A percentile compares a stretch with the other conserved stretches of the same genome.
These are phyloP conservation scores for Indicator maculatus DNA, from an alignment of 2,113 vertebrate species.

Conservation along the genomic window DNA sequence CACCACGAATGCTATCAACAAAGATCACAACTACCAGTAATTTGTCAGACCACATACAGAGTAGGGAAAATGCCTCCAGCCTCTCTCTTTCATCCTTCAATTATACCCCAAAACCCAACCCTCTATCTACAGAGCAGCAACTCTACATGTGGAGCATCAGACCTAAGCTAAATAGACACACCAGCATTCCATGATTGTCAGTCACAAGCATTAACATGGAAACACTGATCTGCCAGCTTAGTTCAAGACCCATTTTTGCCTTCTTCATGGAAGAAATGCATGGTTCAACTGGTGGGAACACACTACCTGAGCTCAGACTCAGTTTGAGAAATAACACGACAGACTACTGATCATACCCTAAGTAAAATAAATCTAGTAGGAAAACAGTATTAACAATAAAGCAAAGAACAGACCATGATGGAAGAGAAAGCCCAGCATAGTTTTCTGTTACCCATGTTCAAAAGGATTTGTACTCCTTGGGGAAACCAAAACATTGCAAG, in stretches of 20 bases:
- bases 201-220: background rate
- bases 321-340: background rate
- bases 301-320: background rate
- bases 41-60: accelerated
- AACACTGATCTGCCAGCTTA: background rate
- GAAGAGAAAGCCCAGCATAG: background rate
- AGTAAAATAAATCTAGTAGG: background rate
- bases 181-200: background rate
- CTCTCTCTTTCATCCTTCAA: background rate
- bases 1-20: background rate
- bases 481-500: background rate
- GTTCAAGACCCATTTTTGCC: background rate
- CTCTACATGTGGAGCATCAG: background rate
- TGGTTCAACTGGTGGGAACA: background rate
- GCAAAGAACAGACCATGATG: background rate
- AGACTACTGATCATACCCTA: background rate
- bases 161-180: background rate
- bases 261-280: background rate
- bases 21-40: background rate
- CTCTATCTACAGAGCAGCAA: background rate
- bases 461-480: background rate
- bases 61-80: background rate
- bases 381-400: background rate
- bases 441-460: background rate
- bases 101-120: background rate